These are phyloP conservation scores for Botia kubotai DNA, from an alignment of 2,797 vertebrate species.

Conservation along the genomic window DNA sequence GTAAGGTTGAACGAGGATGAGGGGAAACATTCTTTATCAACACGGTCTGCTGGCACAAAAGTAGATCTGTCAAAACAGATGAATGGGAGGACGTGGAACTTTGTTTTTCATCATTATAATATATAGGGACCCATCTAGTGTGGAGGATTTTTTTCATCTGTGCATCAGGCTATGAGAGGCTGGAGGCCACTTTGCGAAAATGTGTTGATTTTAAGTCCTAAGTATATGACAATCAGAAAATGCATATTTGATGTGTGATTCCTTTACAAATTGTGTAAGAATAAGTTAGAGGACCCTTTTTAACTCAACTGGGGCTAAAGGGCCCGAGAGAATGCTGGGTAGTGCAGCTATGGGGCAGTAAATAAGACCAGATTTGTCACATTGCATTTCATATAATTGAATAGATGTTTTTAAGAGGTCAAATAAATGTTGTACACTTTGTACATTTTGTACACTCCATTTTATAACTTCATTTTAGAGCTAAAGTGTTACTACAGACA, in stretches of 20 bases:
- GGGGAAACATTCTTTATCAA: conserved; percentile 6
- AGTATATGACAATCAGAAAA: no score
- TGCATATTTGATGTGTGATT: neutral
- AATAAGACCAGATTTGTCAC: no score
- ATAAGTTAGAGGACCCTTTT: neutral
- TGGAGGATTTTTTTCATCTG: conserved; percentile 4
- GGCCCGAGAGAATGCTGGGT: no score
- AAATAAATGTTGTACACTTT: no score
- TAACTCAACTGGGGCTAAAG: no score
- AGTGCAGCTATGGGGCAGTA: no score
- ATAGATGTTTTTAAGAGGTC: no score
- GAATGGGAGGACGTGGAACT: neutral
- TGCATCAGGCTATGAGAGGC: neutral
- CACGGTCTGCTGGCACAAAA: conserved; percentile 12
- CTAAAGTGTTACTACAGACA: no score
- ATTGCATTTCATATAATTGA: no score
- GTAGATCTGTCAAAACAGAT: conserved; percentile 16
- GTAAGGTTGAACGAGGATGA: conserved; percentile 8
- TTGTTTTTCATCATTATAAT: neutral
- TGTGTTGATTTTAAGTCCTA: neutral
- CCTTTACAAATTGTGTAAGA: neutral
- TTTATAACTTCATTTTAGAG: no score
- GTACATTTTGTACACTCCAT: no score
- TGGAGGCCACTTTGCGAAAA: neutral
- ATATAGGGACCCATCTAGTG: conserved; percentile 4